Evolutionary conservation across 1,140 invertebrate genomes (phyloP), one percentile per base, ranked within the genome.

Genomic region (Stegodyphus mimosarum): DNA sequence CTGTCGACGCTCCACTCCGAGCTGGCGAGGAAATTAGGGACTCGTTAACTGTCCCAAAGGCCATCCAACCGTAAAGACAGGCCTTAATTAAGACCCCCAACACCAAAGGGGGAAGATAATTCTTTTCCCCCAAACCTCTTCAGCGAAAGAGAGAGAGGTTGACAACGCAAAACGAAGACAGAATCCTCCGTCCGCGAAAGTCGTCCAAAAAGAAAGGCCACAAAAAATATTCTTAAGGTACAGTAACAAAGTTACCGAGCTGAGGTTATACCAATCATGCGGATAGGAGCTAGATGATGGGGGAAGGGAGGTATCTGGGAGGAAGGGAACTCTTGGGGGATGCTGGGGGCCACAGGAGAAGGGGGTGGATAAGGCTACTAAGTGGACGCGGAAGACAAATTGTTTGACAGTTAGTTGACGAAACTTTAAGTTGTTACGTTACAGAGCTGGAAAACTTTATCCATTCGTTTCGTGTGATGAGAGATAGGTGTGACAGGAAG

Each of bases 391-490:
- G 78, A 81, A 81, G 78, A 81, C 78, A 81, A 81, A 81, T 81
- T 81, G 78, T 81, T 81, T 81, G 78, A 81, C 78, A 72, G 78
- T 81, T 69, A 72, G 78, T 81, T 79, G 70, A 81, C 77, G 78
- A 63, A 81, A 81, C 78, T 81, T 81, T 81, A 72, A 81, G 78
- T 60, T 78, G 64, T 79, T 69, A 55, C 50, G 49, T 50, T 69
- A 63, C 63, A 76, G 15, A 10, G 33, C 74, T 60, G 49, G 66
- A 78, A 78, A 67, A 48, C 66, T 67, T 55, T 63, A 69, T 69
- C 76, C 76, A 69, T 78, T 76, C 74, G 55, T 76, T 66, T 9
- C 13, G 63, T 50, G 60, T 49, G 50, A 18, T 77, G 60, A 18
- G 17, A 33, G 72, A 81, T 63, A 72, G 78, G 53, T 63, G 52